phyloP scores from a whole-genome alignment of 2,888 invertebrate genomes.

The Mycalesis mineus region DNA sequence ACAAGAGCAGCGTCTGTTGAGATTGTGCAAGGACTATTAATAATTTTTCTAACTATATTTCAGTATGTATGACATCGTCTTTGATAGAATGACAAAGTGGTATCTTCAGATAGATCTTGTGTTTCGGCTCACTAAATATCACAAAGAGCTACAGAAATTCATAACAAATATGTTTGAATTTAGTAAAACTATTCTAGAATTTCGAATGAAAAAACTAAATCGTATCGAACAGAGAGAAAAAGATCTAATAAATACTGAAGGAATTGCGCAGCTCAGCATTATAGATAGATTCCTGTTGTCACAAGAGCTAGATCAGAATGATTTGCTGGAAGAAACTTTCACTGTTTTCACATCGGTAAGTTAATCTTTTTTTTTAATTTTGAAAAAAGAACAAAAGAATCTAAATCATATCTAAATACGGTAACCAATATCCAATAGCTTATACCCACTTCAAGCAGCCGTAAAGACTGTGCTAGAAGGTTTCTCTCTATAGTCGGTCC shows the following conservation, averaged over 20 bases:
- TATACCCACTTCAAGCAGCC: no score
- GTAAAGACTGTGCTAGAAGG: no score
- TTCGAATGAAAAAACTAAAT: conserved; percentile 39
- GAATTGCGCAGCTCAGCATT: conserved; percentile 51
- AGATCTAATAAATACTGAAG: conserved; percentile 39
- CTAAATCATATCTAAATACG: no score
- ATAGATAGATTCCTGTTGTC: conserved; percentile 62
- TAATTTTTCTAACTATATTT: no score
- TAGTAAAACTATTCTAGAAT: conserved; percentile 36
- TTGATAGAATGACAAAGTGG: conserved; percentile 64
- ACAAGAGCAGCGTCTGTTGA: no score
- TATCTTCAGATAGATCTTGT: conserved; percentile 58
- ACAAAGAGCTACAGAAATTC: conserved; percentile 35
- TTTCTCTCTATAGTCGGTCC: no score
- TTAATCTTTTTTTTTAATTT: conserved; percentile 3
- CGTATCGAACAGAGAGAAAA: conserved; percentile 34
- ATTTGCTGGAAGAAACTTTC: conserved; percentile 51
- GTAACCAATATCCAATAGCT: no score
- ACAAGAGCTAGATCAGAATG: conserved; percentile 41
- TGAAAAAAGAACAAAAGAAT: no score
- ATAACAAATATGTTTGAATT: conserved; percentile 35
- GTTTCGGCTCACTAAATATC: conserved; percentile 44
- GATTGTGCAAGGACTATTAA: no score
- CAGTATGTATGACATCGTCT: conserved; percentile 53
- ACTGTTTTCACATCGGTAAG: conserved; percentile 66